phyloP scores from a whole-genome alignment of 2,888 invertebrate species.

The Nemapogon koenigi region DNA sequence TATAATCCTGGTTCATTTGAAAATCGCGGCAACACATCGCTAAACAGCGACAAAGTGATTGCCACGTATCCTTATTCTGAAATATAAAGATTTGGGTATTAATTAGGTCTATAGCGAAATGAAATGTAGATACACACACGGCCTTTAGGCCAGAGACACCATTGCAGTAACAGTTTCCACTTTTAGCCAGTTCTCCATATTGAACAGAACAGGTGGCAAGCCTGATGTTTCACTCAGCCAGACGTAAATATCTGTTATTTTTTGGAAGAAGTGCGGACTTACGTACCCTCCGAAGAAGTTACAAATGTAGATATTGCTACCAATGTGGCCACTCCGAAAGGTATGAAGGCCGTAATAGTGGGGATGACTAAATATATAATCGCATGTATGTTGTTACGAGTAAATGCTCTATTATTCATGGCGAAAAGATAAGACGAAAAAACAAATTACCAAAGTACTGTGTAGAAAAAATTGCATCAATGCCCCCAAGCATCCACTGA shows the following conservation, averaged over 20 bases:
- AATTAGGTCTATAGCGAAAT: neutral
- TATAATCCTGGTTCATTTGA: conserved; percentile 36
- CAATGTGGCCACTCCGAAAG: neutral
- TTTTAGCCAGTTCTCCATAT: no score
- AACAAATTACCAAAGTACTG: neutral
- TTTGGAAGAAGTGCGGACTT: no score
- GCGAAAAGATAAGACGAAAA: neutral
- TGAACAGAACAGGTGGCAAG: no score
- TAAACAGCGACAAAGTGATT: conserved; percentile 39
- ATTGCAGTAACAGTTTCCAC: no score
- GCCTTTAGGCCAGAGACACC: no score
- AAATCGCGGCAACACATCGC: conserved; percentile 32
- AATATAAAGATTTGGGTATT: neutral
- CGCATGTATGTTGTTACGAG: neutral
- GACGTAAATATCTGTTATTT: no score
- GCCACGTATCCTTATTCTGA: conserved; percentile 45
- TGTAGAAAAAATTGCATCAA: neutral
- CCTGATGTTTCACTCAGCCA: no score
- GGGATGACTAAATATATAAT: neutral
- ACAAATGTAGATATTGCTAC: no score
- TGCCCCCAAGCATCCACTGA: conserved; percentile 36
- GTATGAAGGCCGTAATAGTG: neutral
- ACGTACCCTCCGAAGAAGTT: no score
- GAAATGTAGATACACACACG: neutral
- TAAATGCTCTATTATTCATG: neutral